Conservation (phyloP, 2,888 invertebrate genomes). For the Melipona beecheii region DNA sequence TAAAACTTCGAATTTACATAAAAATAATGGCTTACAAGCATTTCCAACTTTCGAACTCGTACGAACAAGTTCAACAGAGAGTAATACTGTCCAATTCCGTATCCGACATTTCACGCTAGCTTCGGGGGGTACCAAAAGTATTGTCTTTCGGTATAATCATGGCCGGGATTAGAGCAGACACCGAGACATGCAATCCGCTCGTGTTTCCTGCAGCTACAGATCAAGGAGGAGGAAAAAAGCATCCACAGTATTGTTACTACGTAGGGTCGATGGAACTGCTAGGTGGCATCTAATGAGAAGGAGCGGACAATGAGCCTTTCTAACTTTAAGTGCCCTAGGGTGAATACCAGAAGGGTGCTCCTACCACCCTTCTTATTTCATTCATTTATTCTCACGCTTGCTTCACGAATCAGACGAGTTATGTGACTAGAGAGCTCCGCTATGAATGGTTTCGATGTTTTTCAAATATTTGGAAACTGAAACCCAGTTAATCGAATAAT, state of each 20-base stretch:
- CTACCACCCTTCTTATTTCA: constrained; percentile 63
- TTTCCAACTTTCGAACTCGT: neutral
- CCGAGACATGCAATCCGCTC: constrained; percentile 55
- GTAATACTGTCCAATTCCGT: constrained; percentile 9
- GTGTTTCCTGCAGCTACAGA: constrained; percentile 63
- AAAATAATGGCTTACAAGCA: neutral
- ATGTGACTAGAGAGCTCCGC: constrained; percentile 33
- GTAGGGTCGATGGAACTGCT: constrained; percentile 65
- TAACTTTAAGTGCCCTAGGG: constrained; percentile 65
- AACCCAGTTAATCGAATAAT: neutral
- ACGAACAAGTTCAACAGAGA: neutral
- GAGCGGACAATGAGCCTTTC: constrained; percentile 68
- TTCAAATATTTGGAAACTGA: constrained; percentile 2
- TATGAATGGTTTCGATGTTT: constrained; percentile 29
- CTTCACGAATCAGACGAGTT: constrained; percentile 62
- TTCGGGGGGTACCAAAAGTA: constrained; percentile 29
- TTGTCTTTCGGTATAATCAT: constrained; percentile 60
- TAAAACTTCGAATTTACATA: neutral
- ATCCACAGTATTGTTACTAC: constrained; percentile 64
- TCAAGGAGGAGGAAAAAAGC: constrained; percentile 59
- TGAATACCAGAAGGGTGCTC: constrained; percentile 64
- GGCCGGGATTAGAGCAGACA: constrained; percentile 59
- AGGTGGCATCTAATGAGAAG: constrained; percentile 71
- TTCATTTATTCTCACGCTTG: constrained; percentile 67
- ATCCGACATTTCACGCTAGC: constrained; percentile 18